phyloP scores from a whole-genome alignment of 2,797 vertebrate genomes.

The Emydoidea blandingii region DNA sequence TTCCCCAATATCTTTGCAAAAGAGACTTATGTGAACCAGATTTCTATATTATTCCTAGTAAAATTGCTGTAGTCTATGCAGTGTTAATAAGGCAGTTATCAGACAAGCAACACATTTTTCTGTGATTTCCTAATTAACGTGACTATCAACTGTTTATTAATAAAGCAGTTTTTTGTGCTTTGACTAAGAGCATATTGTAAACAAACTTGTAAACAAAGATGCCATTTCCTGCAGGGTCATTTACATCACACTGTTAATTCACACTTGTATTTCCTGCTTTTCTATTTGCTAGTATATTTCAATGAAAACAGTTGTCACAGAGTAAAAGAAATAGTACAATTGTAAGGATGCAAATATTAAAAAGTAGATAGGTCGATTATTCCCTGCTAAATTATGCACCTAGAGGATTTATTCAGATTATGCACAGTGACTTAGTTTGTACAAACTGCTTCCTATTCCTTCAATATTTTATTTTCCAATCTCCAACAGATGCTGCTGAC shows the following conservation, averaged over 20 bases:
- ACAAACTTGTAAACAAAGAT: conserved; percentile 50
- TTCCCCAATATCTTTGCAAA: conserved; percentile 12
- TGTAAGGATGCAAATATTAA: conserved; percentile 20
- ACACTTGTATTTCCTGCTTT: conserved; percentile 51
- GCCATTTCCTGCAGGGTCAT: conserved; percentile 56
- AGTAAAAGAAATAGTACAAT: conserved; percentile 10
- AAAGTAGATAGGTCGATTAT: conserved; percentile 24
- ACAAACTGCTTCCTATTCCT: background rate
- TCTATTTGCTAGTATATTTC: conserved; percentile 21
- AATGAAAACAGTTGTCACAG: background rate
- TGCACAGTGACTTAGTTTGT: background rate
- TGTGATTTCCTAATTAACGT: conserved; percentile 70
- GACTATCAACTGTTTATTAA: conserved; percentile 66
- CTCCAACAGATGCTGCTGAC: conserved; percentile 49
- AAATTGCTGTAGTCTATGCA: conserved; percentile 52
- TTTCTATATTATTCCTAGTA: conserved; percentile 19
- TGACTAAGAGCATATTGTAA: conserved; percentile 54
- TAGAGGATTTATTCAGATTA: background rate
- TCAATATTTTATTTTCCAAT: conserved; percentile 33
- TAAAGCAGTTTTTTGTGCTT: conserved; percentile 57
- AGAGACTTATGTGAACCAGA: conserved; percentile 24
- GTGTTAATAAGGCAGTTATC: conserved; percentile 72
- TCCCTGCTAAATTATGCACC: conserved; percentile 25
- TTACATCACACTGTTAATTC: conserved; percentile 62
- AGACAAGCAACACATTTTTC: conserved; percentile 21